Evolutionary conservation across 2,888 invertebrate species (phyloP).

Genomic region (Ophion costatus): DNA sequence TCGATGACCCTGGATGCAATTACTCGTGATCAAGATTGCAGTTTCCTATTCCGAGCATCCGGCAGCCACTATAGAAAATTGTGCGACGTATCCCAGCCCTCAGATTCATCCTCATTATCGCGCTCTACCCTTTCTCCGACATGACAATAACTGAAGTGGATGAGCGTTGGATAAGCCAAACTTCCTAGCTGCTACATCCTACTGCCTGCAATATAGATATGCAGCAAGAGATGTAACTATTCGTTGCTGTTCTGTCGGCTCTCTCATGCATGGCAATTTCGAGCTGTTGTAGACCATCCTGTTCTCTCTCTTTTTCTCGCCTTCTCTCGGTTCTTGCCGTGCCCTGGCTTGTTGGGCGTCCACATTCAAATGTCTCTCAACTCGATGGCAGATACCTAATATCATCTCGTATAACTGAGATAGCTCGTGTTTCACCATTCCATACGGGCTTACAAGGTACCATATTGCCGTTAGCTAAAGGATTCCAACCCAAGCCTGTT

Average conservation of each 20-base stretch:
- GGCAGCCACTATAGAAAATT: conserved; percentile 2
- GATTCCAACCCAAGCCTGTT: neutral
- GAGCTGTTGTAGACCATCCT: neutral
- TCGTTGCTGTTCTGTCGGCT: conserved; percentile 29
- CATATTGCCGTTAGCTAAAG: neutral
- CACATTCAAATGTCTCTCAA: conserved; percentile 33
- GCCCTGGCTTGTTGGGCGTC: neutral
- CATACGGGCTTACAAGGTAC: neutral
- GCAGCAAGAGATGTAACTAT: conserved; percentile 1
- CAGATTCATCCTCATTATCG: conserved; percentile 32
- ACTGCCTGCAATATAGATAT: conserved; percentile 19
- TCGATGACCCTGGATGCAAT: neutral
- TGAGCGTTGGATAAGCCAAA: conserved; percentile 38
- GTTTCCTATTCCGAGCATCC: neutral
- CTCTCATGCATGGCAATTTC: conserved; percentile 6
- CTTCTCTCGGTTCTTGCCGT: conserved; percentile 7
- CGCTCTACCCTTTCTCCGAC: neutral
- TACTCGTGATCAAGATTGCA: neutral
- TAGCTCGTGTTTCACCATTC: neutral
- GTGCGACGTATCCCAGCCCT: conserved; percentile 4
- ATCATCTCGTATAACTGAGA: conserved; percentile 13
- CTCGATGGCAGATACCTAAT: conserved; percentile 19
- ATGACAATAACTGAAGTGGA: conserved; percentile 43
- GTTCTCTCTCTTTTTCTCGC: conserved; percentile 8
- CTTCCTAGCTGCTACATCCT: conserved; percentile 15